phyloP scores from a whole-genome alignment of 2,797 vertebrate genomes.

The Margarornis squamiger region DNA sequence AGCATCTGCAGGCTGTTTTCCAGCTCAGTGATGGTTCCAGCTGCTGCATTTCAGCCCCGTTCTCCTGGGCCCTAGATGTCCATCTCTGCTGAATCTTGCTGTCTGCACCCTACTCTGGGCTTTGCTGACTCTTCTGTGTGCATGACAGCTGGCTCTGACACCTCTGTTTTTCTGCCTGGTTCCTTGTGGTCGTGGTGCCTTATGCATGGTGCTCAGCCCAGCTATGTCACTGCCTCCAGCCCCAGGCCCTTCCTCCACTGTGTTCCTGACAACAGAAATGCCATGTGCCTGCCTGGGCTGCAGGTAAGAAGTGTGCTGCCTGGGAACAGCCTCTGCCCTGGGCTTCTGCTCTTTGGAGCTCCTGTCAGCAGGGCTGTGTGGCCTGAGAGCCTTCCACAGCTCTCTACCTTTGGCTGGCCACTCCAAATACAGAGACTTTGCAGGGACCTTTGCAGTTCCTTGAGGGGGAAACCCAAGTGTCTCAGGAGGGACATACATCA shows the following conservation, averaged over 20 bases:
- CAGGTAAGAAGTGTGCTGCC: neutral
- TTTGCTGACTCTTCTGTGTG: neutral
- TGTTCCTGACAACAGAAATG: neutral
- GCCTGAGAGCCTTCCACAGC: neutral
- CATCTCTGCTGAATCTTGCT: neutral
- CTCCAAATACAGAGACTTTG: neutral
- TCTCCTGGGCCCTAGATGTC: neutral
- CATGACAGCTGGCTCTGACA: neutral
- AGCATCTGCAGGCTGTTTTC: neutral
- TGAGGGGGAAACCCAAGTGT: too few relatives aligned
- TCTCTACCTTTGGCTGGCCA: neutral
- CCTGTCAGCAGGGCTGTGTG: neutral
- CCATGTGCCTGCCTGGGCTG: neutral
- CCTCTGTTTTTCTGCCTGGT: neutral
- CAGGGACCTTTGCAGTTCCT: too few relatives aligned
- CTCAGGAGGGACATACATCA: too few relatives aligned
- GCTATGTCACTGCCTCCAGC: neutral
- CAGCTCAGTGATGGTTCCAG: neutral
- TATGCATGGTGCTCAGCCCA: neutral
- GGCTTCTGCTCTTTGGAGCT: neutral
- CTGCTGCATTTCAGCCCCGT: neutral
- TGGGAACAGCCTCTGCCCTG: neutral
- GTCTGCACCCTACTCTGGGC: neutral
- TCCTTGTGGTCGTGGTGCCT: neutral
- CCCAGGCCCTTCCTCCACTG: rapidly evolving